Evolutionary conservation across 2,113 vertebrate species (phyloP), one percentile per base, ranked within the genome.

Genomic region (Pipra filicauda): DNA sequence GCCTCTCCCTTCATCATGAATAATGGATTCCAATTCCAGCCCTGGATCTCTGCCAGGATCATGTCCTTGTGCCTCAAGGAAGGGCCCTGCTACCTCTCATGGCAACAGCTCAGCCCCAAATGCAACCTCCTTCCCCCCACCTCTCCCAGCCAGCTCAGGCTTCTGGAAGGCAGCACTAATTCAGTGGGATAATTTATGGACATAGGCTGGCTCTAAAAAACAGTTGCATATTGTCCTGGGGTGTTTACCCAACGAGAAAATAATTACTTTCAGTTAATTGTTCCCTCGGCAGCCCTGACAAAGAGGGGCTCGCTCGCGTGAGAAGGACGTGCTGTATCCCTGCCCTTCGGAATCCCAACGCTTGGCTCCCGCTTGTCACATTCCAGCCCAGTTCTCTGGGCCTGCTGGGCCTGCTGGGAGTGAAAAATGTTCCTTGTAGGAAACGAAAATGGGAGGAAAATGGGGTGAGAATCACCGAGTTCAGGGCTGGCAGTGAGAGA

Each of bases 171-270:
- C 83, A 81, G 54, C 57, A 4, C 67, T 82, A 49, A 86, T 93
- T 96, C 84, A 33, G 15, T 30, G 48, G 52, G 89, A 85, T 89
- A 79, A 96, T 95, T 96, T 62, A 92, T 85, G 87, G 95, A 58
- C 71, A 0, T 8, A 4, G 92, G 46, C 73, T 5, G 87, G 49
- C 70, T 77, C 91, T 79, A 43, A 72, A 88, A n/a, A 93, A 91
- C 93, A 93, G 73, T 88, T 91, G 85, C 61, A 54, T 82, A 83
- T 95, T 96, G 83, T 95, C 20, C 83, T 8, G 52, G 79, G 62
- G 77, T 78, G 89, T 94, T 97, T 94, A 95, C 74, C 87, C 94
- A 59, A 69, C 0, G 74, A 82, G 92, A 24, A 86, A 86, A 89
- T 93, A 81, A 91, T 91, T 58, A 58, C 75, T 80, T 24, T 31